Conservation (phyloP, 2,797 vertebrate genomes). For the Botia almorhae region DNA sequence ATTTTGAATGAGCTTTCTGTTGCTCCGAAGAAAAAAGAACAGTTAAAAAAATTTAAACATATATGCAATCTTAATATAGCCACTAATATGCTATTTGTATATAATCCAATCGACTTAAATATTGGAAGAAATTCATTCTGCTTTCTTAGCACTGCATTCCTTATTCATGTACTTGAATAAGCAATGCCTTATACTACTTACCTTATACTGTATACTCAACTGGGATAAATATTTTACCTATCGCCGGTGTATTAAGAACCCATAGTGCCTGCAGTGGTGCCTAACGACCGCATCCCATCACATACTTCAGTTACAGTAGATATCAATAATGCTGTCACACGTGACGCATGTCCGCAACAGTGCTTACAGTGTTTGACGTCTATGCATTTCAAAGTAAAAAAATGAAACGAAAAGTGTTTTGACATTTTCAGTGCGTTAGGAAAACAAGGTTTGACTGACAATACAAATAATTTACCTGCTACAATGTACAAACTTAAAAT, state of each 20-base stretch:
- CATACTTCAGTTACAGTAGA: constrained; percentile 12
- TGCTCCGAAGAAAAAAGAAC: not conserved
- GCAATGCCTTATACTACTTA: too few species aligned
- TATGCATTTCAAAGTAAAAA: not conserved
- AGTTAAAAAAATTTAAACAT: too few species aligned
- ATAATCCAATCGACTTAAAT: not conserved
- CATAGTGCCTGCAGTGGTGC: constrained; percentile 24
- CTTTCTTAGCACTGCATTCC: not conserved
- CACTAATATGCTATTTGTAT: too few species aligned
- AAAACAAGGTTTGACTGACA: constrained; percentile 9
- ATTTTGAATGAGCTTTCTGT: not conserved
- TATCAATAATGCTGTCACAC: constrained; percentile 1
- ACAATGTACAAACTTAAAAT: not conserved
- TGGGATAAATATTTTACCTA: constrained; percentile 42
- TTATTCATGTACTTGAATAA: constrained; percentile 29
- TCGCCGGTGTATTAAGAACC: constrained; percentile 29
- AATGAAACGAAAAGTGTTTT: not conserved
- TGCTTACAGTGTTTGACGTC: not conserved
- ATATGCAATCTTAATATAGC: too few species aligned
- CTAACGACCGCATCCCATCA: constrained; percentile 10
- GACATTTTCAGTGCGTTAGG: not conserved
- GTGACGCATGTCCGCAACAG: constrained; percentile 12
- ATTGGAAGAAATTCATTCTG: not conserved
- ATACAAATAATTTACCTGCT: not conserved
- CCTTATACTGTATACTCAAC: constrained; percentile 7